phyloP scores from a whole-genome alignment of 2,888 invertebrate species.

The Parnassius orleans region DNA sequence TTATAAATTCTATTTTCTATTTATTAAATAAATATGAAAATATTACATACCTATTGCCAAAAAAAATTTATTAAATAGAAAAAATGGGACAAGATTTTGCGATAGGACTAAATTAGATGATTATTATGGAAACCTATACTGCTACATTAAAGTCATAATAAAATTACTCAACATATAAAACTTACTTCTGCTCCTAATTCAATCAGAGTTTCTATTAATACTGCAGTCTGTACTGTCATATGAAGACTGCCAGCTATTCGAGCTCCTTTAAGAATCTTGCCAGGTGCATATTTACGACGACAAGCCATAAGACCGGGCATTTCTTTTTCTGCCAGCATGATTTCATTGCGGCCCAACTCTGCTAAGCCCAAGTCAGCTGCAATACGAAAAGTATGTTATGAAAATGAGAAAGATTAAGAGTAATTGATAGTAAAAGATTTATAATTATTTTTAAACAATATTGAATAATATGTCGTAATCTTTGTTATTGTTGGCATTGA shows the following conservation, averaged over 20 bases:
- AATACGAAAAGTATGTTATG: constrained; percentile 37
- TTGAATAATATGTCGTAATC: constrained; percentile 15
- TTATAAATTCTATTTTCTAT: no score
- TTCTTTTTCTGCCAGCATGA: constrained; percentile 98
- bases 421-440: not conserved
- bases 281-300: constrained; percentile 92
- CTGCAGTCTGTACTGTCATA: constrained; percentile 99
- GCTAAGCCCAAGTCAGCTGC: constrained; percentile 95
- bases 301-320: constrained; percentile 99
- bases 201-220: constrained; percentile 97
- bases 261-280: constrained; percentile 95
- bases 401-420: not conserved
- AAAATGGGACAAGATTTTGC: no score
- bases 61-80: no score
- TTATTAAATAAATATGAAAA: no score
- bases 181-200: constrained; percentile 97
- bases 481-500: constrained; percentile 19
- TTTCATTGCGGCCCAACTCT: constrained; percentile 98
- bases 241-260: constrained; percentile 98
- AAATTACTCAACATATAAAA: not conserved
- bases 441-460: constrained; percentile 2
- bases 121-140: no score
- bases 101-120: no score
- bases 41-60: no score
- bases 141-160: no score